Conservation (phyloP, 2,797 vertebrate genomes). For the Melanotaenia maccullochi region DNA sequence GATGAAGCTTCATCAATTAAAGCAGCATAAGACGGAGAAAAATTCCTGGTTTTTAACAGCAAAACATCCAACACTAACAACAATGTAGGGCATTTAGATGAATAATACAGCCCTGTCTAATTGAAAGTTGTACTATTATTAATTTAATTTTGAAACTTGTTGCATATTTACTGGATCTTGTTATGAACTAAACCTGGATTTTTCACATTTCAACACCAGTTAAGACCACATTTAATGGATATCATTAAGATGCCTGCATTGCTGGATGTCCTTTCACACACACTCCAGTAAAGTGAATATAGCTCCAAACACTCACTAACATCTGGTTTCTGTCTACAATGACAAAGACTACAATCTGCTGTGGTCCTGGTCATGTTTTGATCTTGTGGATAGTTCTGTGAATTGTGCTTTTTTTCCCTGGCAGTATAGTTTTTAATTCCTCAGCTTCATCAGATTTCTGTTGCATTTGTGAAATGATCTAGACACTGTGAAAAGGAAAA, state of each 20-base stretch:
- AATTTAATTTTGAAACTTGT: background rate
- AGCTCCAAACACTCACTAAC: background rate
- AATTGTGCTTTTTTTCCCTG: background rate
- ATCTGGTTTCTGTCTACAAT: background rate
- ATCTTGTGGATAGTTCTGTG: background rate
- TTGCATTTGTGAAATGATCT: background rate
- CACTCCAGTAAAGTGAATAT: background rate
- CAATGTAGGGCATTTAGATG: background rate
- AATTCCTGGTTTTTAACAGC: background rate
- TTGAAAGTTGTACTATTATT: background rate
- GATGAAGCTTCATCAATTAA: background rate
- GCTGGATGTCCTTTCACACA: background rate
- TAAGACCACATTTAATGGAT: constrained; percentile 6
- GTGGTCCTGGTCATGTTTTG: background rate
- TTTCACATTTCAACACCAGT: background rate
- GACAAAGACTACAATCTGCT: background rate
- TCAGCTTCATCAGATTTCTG: too few species aligned
- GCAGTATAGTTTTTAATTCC: background rate
- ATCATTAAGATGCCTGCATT: background rate
- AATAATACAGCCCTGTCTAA: background rate
- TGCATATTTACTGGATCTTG: background rate
- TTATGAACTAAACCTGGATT: background rate
- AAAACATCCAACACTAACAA: background rate
- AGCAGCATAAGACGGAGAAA: background rate
- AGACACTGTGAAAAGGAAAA: background rate